Conservation (phyloP, 2,888 invertebrate species). For the Papilio protenor region DNA sequence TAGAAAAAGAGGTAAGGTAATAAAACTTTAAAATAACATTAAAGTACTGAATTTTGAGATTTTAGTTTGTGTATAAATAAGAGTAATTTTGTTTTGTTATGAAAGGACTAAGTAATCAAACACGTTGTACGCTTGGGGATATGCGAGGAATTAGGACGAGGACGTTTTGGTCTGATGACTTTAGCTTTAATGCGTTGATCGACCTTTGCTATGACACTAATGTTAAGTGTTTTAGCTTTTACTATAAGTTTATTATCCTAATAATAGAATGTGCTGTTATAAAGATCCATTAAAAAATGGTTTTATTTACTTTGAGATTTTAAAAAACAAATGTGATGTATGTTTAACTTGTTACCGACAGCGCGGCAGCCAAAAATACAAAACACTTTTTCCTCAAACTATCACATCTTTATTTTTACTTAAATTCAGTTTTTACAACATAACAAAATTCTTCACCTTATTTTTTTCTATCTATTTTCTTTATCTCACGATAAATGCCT, state of each 20-base stretch:
- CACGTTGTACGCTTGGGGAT: neutral
- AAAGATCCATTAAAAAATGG: no score
- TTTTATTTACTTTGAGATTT: no score
- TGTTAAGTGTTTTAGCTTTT: neutral
- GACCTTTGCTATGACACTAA: slow-evolving; percentile 4
- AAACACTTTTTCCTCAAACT: no score
- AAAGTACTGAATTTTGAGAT: neutral
- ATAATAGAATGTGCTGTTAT: neutral
- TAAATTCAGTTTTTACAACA: no score
- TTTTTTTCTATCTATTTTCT: no score
- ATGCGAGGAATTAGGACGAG: slow-evolving; percentile 13
- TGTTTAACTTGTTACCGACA: no score
- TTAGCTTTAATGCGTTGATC: neutral
- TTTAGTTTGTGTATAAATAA: neutral
- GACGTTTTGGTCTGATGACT: neutral
- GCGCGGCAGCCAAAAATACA: no score
- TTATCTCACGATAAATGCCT: no score
- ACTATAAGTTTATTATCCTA: neutral
- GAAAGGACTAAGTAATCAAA: slow-evolving; percentile 25
- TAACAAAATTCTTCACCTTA: no score
- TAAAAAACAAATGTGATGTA: no score
- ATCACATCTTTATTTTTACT: no score
- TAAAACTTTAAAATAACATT: neutral
- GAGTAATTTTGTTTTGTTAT: slow-evolving; percentile 4
- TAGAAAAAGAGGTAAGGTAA: no score